phyloP scores from a whole-genome alignment of 2,113 vertebrate species.

The Carassius carassius region DNA sequence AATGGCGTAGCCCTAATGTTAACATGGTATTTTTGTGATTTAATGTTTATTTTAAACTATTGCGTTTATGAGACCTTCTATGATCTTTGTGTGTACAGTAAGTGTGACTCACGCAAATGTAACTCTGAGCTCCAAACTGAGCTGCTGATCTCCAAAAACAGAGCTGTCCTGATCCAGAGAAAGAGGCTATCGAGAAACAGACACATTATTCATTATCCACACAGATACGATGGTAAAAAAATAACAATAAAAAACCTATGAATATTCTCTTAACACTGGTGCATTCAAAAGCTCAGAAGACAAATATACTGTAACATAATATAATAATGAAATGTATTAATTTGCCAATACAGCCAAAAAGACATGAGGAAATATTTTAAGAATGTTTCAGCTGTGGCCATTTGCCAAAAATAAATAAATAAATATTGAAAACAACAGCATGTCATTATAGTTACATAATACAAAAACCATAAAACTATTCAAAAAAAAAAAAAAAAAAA shows the following conservation, averaged over 20 bases:
- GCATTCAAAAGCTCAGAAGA: background rate
- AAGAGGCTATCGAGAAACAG: conserved; percentile 72
- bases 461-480: no score
- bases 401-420: background rate
- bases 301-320: background rate
- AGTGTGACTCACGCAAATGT: conserved; percentile 79
- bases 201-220: background rate
- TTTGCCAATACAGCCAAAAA: background rate
- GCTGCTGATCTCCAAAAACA: conserved; percentile 81
- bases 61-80: background rate
- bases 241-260: background rate
- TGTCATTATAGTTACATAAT: no score
- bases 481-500: no score
- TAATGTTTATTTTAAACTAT: no score
- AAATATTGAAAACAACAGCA: no score
- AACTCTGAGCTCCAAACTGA: conserved; percentile 81
- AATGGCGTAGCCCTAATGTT: background rate
- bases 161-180: conserved; percentile 83
- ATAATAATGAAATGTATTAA: background rate
- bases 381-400: background rate
- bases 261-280: background rate
- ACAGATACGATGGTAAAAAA: background rate
- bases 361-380: background rate
- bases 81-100: background rate
- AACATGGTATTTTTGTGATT: no score